Base-by-base conservation (phyloP, 2,113 vertebrate species). In the Dissostichus mawsoni region DNA sequence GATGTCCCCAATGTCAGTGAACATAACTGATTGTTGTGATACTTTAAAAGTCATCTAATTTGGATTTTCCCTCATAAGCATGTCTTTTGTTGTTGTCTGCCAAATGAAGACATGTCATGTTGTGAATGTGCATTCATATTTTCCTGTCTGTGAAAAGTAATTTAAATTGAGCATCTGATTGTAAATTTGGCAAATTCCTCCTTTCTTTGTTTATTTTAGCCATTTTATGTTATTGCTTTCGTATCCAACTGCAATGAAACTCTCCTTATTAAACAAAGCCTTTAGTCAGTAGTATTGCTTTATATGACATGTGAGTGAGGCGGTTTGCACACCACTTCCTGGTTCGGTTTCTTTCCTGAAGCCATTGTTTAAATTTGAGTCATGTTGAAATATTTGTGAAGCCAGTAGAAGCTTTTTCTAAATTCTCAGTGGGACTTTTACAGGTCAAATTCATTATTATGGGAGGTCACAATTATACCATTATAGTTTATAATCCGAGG, bases 301-400 rank as follows among this genome's bases (percentile, higher is more conserved):
- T 23, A 50, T 45, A 36, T 6, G 18, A 29, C 52, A 50, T 71
- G 17, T 14, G 36, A 62, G 61, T 20, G 12, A 44, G 5, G 55
- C 18, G n/a, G 29, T 58, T 51, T 72, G 16, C 17, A 29, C 4
- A 3, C n/a, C 25, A 11, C 18, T 78, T 75, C 62, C 76, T 66
- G 64, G 41, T 69, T 12, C 44, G n/a, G 44, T 14, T 69, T 45
- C 67, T 11, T 20, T 47, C 63, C 63, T 47, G 25, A 12, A 69
- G 63, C 11, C 4, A 0, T 1, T n/a, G 72, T 75, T 78, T 71
- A 69, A 69, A 68, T 69, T 77, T 47, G 41, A 29, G 2, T 73
- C 48, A 53, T 20, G 20, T 50, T 25, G 16, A 58, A 76, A 79
- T 61, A 66, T 76, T 74, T 71, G 41, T 59, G 18, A 73, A 16